Base-by-base conservation (phyloP, 2,113 vertebrate species). In the Bubo blakistoni region DNA sequence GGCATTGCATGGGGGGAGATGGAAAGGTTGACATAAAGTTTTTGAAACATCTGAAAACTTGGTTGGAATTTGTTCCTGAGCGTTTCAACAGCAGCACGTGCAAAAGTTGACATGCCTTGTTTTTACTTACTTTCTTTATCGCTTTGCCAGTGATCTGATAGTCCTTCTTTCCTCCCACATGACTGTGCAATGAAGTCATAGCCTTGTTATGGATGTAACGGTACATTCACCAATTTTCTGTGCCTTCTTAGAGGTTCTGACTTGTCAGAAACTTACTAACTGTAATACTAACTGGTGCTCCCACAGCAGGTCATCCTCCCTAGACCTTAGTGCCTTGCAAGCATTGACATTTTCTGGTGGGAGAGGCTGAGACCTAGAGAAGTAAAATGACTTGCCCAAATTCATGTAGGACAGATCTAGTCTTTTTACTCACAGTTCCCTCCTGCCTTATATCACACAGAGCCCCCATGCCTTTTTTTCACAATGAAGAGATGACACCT, bases 1-100 rank as follows among this genome's bases (percentile, higher is more conserved):
- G 16, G 30, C 46, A 54, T 8, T 18, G 2, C 0, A 0, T 16
- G 16, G 4, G 25, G 24, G 16, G 15, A 86, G 36, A 47, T 9
- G 11, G 46, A 86, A 80, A 82, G 12, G 29, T 0, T 80, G 32
- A 79, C 62, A 65, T 42, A 47, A 51, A 9, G 21, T 19, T 85
- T 72, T 83, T 73, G 16, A 79, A 79, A 59, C 16, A 20, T 40
- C 29, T 51, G 27, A 71, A 63, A 49, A 19, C 22, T 24, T 77
- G 47, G 2, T 88, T 47, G 9, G 20, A 83, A 26, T 69, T 76
- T 74, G 18, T 38, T 80, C 52, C 25, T 16, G 12, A 38, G 13
- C 49, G 19, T 88, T 95, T 76, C 58, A 81, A 54, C 3, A 10
- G 34, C 34, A 57, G 16, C 25, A 57, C 0, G 0, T 19, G 27